A percentile compares a stretch with the other conserved stretches of the same genome.
Conservation (phyloP, 2,113 vertebrate genomes). For the Pelobates fuscus region DNA sequence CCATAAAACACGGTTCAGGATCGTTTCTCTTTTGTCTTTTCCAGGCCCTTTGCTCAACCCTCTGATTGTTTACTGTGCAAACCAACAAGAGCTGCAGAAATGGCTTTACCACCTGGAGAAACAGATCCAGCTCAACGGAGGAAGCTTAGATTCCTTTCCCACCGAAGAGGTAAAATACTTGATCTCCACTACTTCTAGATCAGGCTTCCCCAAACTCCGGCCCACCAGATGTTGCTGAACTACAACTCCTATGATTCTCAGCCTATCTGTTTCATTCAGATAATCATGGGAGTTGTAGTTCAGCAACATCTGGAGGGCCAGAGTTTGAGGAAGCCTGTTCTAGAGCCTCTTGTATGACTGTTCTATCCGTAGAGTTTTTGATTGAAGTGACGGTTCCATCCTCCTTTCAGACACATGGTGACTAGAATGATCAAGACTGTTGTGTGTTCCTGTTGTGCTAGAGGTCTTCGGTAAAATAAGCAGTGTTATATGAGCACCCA, state of each 20-base stretch:
- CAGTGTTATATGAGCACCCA: neutral
- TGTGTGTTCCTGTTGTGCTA: neutral
- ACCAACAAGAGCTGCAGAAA: conserved; percentile 75
- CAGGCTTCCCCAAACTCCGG: too few species aligned
- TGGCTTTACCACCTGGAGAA: conserved; percentile 91
- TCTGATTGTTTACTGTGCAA: conserved; percentile 84
- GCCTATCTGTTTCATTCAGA: too few species aligned
- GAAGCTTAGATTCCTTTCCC: conserved; percentile 56
- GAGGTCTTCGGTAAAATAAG: neutral
- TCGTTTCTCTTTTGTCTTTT: conserved; percentile 21
- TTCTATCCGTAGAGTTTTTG: too few species aligned
- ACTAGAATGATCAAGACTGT: too few species aligned
- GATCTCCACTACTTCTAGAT: neutral
- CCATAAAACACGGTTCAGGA: too few species aligned
- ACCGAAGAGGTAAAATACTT: conserved; percentile 61
- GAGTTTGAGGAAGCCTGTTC: too few species aligned
- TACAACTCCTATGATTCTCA: too few species aligned
- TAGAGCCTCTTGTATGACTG: neutral
- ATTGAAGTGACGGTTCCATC: too few species aligned
- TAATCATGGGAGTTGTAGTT: too few species aligned
- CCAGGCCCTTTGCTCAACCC: conserved; percentile 87
- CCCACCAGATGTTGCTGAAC: too few species aligned
- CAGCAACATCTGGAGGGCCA: too few species aligned
- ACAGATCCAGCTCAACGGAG: conserved; percentile 80
- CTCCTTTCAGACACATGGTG: too few species aligned